Evolutionary conservation across 2,888 invertebrate species (phyloP).

Genomic region (Meteorus cinctellus): DNA sequence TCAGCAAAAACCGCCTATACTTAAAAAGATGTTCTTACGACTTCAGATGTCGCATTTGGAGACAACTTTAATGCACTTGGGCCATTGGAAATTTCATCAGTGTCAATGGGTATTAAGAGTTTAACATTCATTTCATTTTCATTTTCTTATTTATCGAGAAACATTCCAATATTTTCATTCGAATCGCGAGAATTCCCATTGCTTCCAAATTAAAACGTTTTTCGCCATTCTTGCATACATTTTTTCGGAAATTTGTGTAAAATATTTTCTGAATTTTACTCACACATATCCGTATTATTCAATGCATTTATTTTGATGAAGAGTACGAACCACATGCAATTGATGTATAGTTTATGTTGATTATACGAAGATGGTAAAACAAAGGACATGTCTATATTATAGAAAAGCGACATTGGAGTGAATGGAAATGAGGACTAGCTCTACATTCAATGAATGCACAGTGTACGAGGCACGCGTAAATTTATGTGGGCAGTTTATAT

Average conservation of each 20-base stretch:
- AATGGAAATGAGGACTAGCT: neutral
- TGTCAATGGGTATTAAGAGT: conserved; percentile 3
- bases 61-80: conserved; percentile 40
- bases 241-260: neutral
- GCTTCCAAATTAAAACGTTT: neutral
- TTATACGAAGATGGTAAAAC: neutral
- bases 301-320: neutral
- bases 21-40: conserved; percentile 42
- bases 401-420: neutral
- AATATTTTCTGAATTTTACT: too few species aligned
- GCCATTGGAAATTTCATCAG: conserved; percentile 35
- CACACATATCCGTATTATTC: neutral
- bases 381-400: neutral
- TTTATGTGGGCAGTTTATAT: conserved; percentile 66
- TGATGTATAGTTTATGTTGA: neutral
- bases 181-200: neutral
- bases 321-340: neutral
- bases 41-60: conserved; percentile 12
- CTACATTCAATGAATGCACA: neutral
- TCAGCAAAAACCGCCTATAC: conserved; percentile 11
- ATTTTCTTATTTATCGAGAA: neutral
- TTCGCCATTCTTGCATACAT: neutral
- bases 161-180: conserved; percentile 4
- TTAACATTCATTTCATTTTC: neutral
- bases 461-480: conserved; percentile 51